Conservation (phyloP, 2,113 vertebrate genomes). For the Boulengeromyrus knoepffleri region DNA sequence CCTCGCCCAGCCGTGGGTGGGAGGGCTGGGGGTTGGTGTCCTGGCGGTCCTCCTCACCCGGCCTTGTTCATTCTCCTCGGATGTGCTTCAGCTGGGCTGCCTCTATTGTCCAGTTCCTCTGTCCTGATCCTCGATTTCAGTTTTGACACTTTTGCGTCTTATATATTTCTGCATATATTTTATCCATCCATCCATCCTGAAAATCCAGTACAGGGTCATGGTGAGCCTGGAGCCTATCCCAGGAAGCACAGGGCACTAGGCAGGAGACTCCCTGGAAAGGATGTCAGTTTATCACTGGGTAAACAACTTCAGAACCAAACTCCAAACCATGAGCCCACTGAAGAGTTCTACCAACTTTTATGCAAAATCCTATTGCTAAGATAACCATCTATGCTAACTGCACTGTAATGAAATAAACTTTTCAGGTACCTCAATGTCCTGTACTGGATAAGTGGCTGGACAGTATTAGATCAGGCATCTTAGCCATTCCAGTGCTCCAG, state of each 20-base stretch:
- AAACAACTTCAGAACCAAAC: neutral
- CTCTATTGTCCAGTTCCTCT: neutral
- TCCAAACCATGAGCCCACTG: neutral
- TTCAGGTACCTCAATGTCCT: neutral
- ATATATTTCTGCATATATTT: neutral
- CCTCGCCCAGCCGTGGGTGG: slow-evolving; percentile 21
- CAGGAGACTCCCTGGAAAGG: neutral
- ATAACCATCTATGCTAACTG: neutral
- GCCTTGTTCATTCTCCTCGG: neutral
- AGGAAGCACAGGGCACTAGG: neutral
- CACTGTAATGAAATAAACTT: neutral
- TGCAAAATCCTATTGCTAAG: neutral
- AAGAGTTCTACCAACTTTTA: neutral
- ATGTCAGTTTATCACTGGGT: neutral
- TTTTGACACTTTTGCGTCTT: neutral
- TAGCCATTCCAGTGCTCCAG: neutral
- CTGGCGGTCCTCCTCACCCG: slow-evolving; percentile 36
- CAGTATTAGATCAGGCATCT: neutral
- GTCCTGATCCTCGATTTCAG: neutral
- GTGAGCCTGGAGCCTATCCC: neutral
- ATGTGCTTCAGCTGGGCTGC: neutral
- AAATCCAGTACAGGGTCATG: neutral
- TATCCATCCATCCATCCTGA: neutral
- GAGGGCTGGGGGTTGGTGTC: slow-evolving; percentile 34
- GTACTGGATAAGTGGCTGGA: neutral